phyloP scores from a whole-genome alignment of 2,888 invertebrate species.

The Villa cingulata region DNA sequence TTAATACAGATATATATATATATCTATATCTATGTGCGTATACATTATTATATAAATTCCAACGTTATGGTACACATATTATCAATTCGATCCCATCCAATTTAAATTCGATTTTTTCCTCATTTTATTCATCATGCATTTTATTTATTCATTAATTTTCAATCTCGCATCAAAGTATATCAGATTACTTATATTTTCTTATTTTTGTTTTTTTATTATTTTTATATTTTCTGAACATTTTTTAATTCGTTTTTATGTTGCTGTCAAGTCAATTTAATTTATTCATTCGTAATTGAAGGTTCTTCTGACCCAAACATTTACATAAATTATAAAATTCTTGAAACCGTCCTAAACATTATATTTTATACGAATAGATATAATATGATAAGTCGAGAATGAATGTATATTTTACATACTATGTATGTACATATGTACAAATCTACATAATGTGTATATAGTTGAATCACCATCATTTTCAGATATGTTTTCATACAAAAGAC shows the following conservation, averaged over 20 bases:
- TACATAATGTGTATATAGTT: too few species aligned
- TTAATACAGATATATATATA: too few species aligned
- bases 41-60: background rate
- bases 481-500: too few species aligned
- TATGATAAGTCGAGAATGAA: too few species aligned
- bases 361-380: too few species aligned
- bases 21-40: background rate
- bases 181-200: background rate
- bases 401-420: too few species aligned
- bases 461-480: too few species aligned
- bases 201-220: background rate
- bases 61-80: too few species aligned
- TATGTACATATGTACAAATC: background rate
- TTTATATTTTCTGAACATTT: background rate
- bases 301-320: constrained; percentile 6
- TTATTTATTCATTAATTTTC: background rate
- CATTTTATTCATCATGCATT: too few species aligned
- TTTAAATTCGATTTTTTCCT: too few species aligned
- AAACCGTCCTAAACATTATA: constrained; percentile 1
- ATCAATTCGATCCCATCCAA: too few species aligned
- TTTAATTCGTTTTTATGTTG: constrained; percentile 3
- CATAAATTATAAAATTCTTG: constrained; percentile 8
- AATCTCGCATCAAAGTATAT: background rate
- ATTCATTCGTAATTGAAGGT: constrained; percentile 9
- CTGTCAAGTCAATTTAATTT: constrained; percentile 6